Evolutionary conservation across 2,888 invertebrate genomes (phyloP).

Genomic region (Aporophyla nigra): DNA sequence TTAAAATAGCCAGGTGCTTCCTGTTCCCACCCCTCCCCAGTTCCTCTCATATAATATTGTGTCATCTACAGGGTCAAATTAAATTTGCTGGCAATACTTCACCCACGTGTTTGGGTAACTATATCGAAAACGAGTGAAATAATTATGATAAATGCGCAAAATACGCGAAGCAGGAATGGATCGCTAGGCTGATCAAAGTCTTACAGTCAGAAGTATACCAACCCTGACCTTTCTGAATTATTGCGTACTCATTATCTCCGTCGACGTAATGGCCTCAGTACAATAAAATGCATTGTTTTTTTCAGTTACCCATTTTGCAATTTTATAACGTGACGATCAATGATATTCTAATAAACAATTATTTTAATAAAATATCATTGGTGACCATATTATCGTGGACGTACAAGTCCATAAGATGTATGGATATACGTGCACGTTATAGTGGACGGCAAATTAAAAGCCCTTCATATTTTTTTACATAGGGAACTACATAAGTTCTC

Average conservation of each 20-base stretch:
- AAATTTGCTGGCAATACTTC: no score
- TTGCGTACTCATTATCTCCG: neutral
- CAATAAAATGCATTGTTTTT: neutral
- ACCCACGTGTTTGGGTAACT: no score
- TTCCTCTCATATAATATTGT: no score
- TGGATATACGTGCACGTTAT: neutral
- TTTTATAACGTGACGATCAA: neutral
- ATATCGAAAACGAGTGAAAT: no score
- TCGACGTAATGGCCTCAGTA: neutral
- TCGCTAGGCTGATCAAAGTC: neutral
- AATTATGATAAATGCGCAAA: no score
- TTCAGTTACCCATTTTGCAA: neutral
- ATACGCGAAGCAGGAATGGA: no score
- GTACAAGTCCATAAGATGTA: neutral
- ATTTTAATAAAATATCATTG: no score
- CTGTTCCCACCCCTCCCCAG: no score
- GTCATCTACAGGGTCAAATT: no score
- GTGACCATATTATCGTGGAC: neutral
- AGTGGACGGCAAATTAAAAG: neutral
- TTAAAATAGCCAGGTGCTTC: neutral
- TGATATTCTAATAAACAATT: no score
- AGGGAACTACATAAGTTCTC: no score
- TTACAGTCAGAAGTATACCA: slow-evolving; percentile 5
- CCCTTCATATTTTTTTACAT: neutral
- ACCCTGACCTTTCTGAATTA: slow-evolving; percentile 19